Evolutionary conservation across 2,113 vertebrate species (phyloP).

Genomic region (Lepus europaeus): DNA sequence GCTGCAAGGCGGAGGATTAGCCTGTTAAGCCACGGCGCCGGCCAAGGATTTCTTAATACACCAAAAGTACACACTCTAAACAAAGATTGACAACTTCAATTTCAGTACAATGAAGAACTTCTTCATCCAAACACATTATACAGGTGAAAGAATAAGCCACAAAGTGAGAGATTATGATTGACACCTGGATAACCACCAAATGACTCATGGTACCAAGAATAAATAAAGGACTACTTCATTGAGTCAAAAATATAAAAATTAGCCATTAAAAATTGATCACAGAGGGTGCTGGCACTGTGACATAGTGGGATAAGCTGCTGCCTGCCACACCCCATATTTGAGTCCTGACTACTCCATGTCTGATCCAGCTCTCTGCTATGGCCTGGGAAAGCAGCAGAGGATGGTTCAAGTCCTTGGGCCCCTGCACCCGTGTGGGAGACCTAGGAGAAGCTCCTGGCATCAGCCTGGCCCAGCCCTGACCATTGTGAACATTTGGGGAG

Average conservation of each 20-base stretch:
- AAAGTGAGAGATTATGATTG: not conserved
- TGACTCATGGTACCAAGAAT: not conserved
- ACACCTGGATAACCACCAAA: not conserved
- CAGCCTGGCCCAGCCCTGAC: too few species aligned
- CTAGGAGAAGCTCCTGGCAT: too few species aligned
- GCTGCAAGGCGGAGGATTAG: too few species aligned
- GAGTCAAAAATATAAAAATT: slow-evolving; percentile 29
- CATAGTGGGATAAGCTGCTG: too few species aligned
- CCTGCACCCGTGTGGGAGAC: too few species aligned
- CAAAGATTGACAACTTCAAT: slow-evolving; percentile 9
- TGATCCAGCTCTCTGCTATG: too few species aligned
- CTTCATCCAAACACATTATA: not conserved
- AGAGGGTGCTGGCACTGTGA: not conserved
- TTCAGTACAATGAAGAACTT: slow-evolving; percentile 8
- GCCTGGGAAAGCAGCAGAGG: too few species aligned
- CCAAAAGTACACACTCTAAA: not conserved
- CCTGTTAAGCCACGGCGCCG: too few species aligned
- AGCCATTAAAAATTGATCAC: slow-evolving; percentile 23
- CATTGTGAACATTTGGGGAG: too few species aligned
- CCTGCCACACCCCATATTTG: too few species aligned
- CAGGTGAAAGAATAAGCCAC: not conserved
- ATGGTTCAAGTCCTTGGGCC: too few species aligned
- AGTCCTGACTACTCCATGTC: too few species aligned
- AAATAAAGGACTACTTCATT: not conserved
- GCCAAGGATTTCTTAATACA: slow-evolving; percentile 1